Conservation (phyloP, 2,888 invertebrate species). For the Trissonchulus latispiculum region DNA sequence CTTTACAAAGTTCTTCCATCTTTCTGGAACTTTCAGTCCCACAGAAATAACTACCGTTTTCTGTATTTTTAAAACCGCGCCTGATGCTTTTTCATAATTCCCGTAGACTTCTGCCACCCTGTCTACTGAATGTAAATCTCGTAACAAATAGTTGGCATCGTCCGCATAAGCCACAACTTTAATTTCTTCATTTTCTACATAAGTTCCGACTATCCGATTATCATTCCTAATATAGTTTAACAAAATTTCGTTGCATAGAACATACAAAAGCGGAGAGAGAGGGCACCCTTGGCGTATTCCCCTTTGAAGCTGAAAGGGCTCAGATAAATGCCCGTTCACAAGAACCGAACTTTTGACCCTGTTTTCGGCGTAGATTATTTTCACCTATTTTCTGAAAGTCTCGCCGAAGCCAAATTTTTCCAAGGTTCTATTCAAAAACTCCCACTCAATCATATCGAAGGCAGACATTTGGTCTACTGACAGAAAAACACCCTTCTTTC, state of each 20-base stretch:
- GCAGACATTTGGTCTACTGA: neutral
- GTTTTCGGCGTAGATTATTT: neutral
- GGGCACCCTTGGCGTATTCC: slow-evolving; percentile 8
- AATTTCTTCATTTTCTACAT: neutral
- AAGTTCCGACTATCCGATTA: neutral
- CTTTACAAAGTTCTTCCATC: neutral
- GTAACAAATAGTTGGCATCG: neutral
- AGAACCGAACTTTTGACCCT: neutral
- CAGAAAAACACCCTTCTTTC: neutral
- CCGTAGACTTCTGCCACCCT: neutral
- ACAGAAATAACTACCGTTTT: neutral
- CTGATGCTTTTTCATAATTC: neutral
- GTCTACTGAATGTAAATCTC: neutral
- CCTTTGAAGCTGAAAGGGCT: neutral
- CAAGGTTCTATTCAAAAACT: neutral
- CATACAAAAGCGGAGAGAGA: neutral
- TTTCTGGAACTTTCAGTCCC: neutral
- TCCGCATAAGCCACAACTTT: neutral
- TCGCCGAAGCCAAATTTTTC: neutral
- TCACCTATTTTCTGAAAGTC: neutral
- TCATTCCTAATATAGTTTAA: neutral
- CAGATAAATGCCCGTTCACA: neutral
- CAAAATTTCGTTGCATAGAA: neutral
- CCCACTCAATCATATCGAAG: slow-evolving; percentile 3
- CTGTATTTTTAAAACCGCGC: neutral